Percentiles rank a stretch among this genome's conserved stretches.
These are phyloP conservation scores for Euproctis similis DNA, from an alignment of 2,888 invertebrate genomes.

Conservation along the genomic window DNA sequence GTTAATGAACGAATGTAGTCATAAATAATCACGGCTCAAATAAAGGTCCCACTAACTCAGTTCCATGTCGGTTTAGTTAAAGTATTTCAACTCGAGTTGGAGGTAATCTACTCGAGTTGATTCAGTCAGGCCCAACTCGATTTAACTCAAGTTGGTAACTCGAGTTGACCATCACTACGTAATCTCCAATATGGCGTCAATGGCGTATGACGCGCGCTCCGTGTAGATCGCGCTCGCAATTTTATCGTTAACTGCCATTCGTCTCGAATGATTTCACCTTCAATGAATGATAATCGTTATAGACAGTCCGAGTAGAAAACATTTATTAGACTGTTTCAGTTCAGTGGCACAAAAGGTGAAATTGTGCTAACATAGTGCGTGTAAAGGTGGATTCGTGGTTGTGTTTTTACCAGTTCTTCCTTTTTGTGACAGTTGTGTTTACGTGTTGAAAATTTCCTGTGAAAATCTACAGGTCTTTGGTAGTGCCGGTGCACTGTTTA, in stretches of 20 bases:
- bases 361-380: conserved; percentile 53
- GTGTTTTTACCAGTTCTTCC: conserved; percentile 60
- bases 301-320: conserved; percentile 44
- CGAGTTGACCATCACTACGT: too few species aligned
- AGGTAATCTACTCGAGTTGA: too few species aligned
- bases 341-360: conserved; percentile 41
- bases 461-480: conserved; percentile 44
- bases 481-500: conserved; percentile 54
- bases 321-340: conserved; percentile 40
- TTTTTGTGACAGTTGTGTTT: conserved; percentile 70
- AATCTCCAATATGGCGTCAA: conserved; percentile 68
- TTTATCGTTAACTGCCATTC: conserved; percentile 52
- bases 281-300: conserved; percentile 66
- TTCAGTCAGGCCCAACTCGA: too few species aligned
- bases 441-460: conserved; percentile 52
- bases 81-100: too few species aligned
- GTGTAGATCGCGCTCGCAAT: conserved; percentile 51
- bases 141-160: too few species aligned
- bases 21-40: too few species aligned
- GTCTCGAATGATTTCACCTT: conserved; percentile 60
- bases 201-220: conserved; percentile 72
- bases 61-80: too few species aligned
- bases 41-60: too few species aligned
- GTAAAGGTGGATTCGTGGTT: conserved; percentile 63
- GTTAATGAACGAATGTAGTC: too few species aligned